phyloP scores from a whole-genome alignment of 2,797 vertebrate species.

The Pangasius djambal region DNA sequence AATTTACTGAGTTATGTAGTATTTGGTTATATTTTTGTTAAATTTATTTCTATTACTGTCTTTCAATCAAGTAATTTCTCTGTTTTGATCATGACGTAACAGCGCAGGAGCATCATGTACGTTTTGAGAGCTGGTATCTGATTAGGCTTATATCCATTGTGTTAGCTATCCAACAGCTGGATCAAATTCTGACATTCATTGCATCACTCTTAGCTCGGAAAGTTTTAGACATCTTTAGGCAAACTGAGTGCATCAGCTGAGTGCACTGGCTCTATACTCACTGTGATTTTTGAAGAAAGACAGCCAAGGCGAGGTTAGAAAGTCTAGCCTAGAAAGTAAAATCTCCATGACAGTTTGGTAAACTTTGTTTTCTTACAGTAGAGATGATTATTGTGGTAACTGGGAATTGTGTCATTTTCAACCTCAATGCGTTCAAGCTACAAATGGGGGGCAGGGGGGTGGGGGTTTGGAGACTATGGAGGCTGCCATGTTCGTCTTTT shows the following conservation, averaged over 20 bases:
- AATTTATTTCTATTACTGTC: background rate
- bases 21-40: no score
- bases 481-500: no score
- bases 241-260: background rate
- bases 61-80: background rate
- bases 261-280: background rate
- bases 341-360: background rate
- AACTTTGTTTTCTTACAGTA: background rate
- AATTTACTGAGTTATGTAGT: background rate
- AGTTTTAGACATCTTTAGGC: background rate
- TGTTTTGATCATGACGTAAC: background rate
- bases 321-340: background rate
- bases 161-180: background rate
- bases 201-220: background rate
- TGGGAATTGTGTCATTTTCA: background rate
- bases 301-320: background rate
- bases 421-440: background rate
- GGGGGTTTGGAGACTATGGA: no score
- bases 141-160: background rate
- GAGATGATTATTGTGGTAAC: background rate
- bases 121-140: background rate
- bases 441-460: no score
- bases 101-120: background rate
- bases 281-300: background rate
- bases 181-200: background rate